Evolutionary conservation across 1,140 invertebrate genomes (phyloP), one percentile per base, ranked within the genome.

Genomic region (Armadillidium nasatum): DNA sequence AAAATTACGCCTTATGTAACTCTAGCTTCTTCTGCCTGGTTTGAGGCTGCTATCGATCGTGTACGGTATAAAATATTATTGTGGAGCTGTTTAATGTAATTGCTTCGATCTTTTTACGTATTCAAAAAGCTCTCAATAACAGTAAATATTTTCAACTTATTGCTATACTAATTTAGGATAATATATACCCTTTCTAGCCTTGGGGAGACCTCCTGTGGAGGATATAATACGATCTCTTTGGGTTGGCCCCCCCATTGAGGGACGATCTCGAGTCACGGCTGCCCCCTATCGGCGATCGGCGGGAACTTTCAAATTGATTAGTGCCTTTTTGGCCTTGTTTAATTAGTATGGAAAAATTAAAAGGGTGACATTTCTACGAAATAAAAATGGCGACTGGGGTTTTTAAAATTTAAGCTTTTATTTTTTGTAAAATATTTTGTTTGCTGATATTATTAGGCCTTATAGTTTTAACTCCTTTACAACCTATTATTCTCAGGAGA

Each of bases 301-400:
- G 50, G 50, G 50, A 60, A 60, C 11, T 33, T 13, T 60, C 50
- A 60, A 60, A 60, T 60, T 60, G 50, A 60, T 60, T 60, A 19
- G 50, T 2, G 19, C 50, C 50, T 60, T 60, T 50, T 60, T 19
- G 50, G 50, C 19, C 50, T 33, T 13, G 50, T 13, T n/a, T 60
- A 60, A 60, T 60, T 60, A 60, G 50, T 60, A 7, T 60, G 11
- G 19, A 60, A 19, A 15, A 60, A 60, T 33, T 33, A 60, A 60
- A 13, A 7, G 19, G 50, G 50, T 19, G 50, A 60, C 50, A 60
- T 15, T 60, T 60, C 50, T 19, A 15, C 50, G 50, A 60, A 60
- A 13, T 4, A 15, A 60, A 33, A 33, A 3, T 33, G 33, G 33
- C 33, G 33, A 33, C 33, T 33, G 33, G 33, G 33, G 33, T 33